Evolutionary conservation across 2,113 vertebrate genomes (phyloP).

Genomic region (Laticauda colubrina): DNA sequence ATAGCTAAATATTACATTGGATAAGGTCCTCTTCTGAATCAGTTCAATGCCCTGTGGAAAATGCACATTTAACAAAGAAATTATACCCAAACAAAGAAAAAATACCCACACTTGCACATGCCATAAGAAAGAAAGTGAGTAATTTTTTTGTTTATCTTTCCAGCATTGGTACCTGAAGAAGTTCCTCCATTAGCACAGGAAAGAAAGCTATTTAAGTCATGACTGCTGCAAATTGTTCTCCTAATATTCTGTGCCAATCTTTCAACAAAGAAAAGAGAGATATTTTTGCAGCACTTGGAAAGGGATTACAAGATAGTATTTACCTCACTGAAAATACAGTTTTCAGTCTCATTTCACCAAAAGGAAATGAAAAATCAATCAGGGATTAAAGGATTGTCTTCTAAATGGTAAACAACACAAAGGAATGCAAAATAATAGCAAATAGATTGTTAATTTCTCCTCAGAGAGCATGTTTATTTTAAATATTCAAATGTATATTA

Average conservation of each 20-base stretch:
- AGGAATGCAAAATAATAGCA: constrained; percentile 1
- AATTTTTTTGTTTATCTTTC: neutral
- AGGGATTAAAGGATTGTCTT: neutral
- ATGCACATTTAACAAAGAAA: neutral
- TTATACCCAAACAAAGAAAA: neutral
- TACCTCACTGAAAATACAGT: neutral
- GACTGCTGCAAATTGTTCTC: neutral
- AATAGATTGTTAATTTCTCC: neutral
- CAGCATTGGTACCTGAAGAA: neutral
- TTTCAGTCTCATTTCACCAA: neutral
- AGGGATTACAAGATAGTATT: neutral
- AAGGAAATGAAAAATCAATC: neutral
- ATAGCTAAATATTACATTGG: neutral
- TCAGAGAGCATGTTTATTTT: neutral
- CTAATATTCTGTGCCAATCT: neutral
- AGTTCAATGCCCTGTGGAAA: neutral
- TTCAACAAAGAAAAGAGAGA: neutral
- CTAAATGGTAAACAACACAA: neutral
- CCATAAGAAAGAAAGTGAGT: neutral
- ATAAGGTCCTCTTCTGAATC: neutral
- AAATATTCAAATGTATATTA: neutral
- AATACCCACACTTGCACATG: neutral
- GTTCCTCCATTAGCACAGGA: neutral
- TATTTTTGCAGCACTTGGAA: neutral
- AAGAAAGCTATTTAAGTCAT: neutral